Percentiles rank a stretch among this genome's conserved stretches.
These are phyloP conservation scores for Entomobrya multifasciata DNA, from an alignment of 2,888 invertebrate species.

Conservation along the genomic window DNA sequence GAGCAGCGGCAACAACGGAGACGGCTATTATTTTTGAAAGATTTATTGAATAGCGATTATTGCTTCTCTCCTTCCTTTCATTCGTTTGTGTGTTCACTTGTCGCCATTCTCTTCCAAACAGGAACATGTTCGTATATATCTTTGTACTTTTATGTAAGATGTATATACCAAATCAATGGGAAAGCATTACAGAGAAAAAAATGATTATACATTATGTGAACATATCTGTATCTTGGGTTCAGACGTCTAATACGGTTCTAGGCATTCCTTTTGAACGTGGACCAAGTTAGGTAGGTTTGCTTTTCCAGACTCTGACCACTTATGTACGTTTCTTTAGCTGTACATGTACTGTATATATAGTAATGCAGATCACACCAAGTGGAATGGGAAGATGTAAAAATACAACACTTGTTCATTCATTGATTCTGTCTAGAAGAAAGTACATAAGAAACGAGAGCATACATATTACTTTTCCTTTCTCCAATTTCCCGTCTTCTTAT, in stretches of 20 bases:
- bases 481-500: neutral
- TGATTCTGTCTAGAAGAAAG: constrained; percentile 12
- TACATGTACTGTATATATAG: neutral
- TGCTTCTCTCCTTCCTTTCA: constrained; percentile 65
- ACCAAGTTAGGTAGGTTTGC: too few relatives aligned
- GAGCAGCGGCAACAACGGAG: constrained; percentile 57
- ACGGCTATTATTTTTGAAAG: constrained; percentile 71
- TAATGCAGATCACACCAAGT: constrained; percentile 30
- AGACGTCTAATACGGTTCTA: constrained; percentile 15
- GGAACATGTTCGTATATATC: neutral
- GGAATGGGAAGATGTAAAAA: constrained; percentile 37
- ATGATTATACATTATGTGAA: neutral
- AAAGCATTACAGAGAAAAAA: neutral
- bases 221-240: neutral
- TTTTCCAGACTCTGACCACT: neutral
- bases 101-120: constrained; percentile 51
- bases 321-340: neutral
- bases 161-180: neutral
- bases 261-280: neutral
- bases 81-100: constrained; percentile 57
- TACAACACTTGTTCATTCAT: constrained; percentile 55
- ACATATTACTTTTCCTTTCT: neutral
- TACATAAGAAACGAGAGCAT: neutral
- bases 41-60: constrained; percentile 71
- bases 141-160: neutral